phyloP scores from a whole-genome alignment of 1,140 invertebrate genomes.

The Charaxes varanes region DNA sequence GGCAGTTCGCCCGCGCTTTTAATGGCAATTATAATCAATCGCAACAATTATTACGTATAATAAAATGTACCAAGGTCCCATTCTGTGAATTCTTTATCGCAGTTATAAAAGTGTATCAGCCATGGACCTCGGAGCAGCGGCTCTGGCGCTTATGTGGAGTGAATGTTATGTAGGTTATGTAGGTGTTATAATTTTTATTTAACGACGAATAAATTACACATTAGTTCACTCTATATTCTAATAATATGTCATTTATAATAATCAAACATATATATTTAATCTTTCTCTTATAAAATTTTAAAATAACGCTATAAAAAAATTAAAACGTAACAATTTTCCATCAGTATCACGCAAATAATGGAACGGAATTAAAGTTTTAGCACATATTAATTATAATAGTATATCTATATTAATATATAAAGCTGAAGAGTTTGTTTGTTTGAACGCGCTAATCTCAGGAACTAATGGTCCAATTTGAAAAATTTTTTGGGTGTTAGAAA shows the following conservation, averaged over 20 bases:
- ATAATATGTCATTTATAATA: neutral
- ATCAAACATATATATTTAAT: neutral
- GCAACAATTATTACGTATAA: constrained; percentile 21
- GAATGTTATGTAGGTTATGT: neutral
- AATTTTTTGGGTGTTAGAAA: too few species aligned
- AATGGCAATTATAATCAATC: constrained; percentile 16
- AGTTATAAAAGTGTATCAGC: constrained; percentile 21
- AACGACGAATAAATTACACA: neutral
- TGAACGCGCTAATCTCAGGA: too few species aligned
- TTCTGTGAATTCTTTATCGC: constrained; percentile 26
- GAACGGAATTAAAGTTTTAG: too few species aligned
- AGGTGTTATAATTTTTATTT: constrained; percentile 2
- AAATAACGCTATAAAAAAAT: too few species aligned
- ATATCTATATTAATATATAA: too few species aligned
- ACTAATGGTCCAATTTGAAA: too few species aligned
- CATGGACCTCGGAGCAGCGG: constrained; percentile 14
- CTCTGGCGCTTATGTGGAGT: neutral
- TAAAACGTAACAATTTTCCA: neutral
- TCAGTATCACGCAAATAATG: too few species aligned
- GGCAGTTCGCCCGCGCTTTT: constrained; percentile 11
- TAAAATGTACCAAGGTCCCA: constrained; percentile 26
- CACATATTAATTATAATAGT: too few species aligned
- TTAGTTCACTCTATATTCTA: neutral
- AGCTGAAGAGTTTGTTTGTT: too few species aligned
- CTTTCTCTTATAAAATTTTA: too few species aligned